These are phyloP conservation scores for Colletes collaris DNA, from an alignment of 2,888 invertebrate species.

Conservation along the genomic window DNA sequence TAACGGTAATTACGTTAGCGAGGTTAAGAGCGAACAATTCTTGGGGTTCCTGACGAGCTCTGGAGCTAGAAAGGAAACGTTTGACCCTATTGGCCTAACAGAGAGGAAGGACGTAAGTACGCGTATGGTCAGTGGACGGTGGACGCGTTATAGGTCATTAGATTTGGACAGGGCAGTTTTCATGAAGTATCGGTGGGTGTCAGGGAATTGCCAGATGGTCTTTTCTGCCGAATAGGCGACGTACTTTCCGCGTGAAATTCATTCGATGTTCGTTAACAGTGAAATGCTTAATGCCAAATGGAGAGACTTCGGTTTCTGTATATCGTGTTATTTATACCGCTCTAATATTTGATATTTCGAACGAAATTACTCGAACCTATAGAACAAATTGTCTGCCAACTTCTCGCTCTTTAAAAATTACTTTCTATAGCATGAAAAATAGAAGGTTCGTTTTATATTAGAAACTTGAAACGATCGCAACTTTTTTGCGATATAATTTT, in stretches of 20 bases:
- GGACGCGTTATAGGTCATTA: conserved; percentile 81
- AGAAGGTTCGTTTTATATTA: too few relatives aligned
- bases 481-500: too few relatives aligned
- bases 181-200: conserved; percentile 74
- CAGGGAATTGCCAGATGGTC: conserved; percentile 82
- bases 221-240: conserved; percentile 62
- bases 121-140: conserved; percentile 69
- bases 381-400: too few relatives aligned
- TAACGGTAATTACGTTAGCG: conserved; percentile 82
- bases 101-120: conserved; percentile 67
- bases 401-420: too few relatives aligned
- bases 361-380: too few relatives aligned
- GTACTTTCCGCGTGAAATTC: conserved; percentile 41
- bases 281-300: conserved; percentile 8
- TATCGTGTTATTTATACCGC: too few relatives aligned
- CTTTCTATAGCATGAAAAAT: too few relatives aligned
- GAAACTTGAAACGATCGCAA: too few relatives aligned
- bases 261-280: conserved; percentile 24
- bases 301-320: too few relatives aligned
- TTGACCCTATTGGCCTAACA: conserved; percentile 77
- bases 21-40: conserved; percentile 69
- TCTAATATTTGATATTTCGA: too few relatives aligned
- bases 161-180: conserved; percentile 73
- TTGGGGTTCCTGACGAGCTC: conserved; percentile 53
- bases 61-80: conserved; percentile 76